phyloP scores from a whole-genome alignment of 2,113 vertebrate species.

The Jaculus jaculus region DNA sequence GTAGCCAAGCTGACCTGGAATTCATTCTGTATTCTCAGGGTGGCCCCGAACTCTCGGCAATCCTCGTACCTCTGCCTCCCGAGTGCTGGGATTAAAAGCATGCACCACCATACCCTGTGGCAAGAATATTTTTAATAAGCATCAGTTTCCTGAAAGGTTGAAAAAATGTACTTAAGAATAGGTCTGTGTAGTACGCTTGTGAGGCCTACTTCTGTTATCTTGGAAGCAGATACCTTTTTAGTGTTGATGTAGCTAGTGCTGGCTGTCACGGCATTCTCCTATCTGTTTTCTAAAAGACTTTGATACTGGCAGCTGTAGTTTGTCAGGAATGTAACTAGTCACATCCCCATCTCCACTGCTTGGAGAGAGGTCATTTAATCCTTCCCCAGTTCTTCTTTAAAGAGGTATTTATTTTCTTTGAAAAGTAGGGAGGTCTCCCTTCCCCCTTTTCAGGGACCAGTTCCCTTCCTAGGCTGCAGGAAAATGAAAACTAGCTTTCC shows the following conservation, averaged over 20 bases:
- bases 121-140: not conserved
- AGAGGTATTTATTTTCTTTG: constrained; percentile 41
- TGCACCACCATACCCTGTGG: too few species aligned
- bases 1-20: too few species aligned
- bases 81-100: too few species aligned
- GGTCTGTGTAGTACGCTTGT: not conserved
- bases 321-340: not conserved
- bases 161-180: not conserved
- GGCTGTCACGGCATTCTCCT: not conserved
- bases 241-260: not conserved
- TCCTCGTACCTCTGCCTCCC: too few species aligned
- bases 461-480: not conserved
- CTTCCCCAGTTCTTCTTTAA: not conserved
- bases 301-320: not conserved
- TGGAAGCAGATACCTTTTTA: not conserved
- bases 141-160: not conserved
- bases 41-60: too few species aligned
- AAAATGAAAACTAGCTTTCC: constrained; percentile 34
- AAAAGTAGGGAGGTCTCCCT: not conserved
- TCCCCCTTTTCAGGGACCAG: not conserved
- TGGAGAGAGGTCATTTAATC: not conserved
- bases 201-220: not conserved
- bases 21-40: too few species aligned
- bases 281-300: not conserved
- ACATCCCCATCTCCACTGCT: not conserved